These are phyloP conservation scores for Actinemys pallida DNA, from an alignment of 2,113 vertebrate genomes.

Conservation along the genomic window DNA sequence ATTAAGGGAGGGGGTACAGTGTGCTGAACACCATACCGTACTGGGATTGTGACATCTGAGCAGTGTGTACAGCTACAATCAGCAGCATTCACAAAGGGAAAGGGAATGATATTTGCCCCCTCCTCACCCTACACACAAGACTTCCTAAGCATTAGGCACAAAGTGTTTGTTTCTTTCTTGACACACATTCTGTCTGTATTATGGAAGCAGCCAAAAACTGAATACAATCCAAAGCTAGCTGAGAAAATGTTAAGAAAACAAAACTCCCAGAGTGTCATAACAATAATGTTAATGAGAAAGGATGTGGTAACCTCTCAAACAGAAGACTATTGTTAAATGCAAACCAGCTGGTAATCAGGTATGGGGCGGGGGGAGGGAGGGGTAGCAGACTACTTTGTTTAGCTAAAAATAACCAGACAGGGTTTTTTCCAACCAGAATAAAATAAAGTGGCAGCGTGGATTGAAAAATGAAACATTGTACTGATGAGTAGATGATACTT, in stretches of 20 bases:
- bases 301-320: slow-evolving; percentile 67
- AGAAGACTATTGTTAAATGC: slow-evolving; percentile 17
- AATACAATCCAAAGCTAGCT: slow-evolving; percentile 32
- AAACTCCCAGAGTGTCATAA: slow-evolving; percentile 74
- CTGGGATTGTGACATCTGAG: neutral
- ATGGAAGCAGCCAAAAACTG: neutral
- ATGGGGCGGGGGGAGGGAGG: neutral
- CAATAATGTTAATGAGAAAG: slow-evolving; percentile 79
- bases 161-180: neutral
- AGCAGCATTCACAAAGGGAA: neutral
- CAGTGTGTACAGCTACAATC: neutral
- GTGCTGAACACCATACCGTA: rapidly evolving
- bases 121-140: neutral
- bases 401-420: slow-evolving; percentile 21
- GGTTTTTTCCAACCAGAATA: neutral
- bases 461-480: neutral
- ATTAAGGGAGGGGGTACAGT: neutral
- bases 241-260: slow-evolving; percentile 60
- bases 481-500: neutral
- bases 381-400: neutral
- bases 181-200: neutral
- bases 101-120: neutral
- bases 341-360: slow-evolving; percentile 8
- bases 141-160: neutral
- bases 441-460: neutral